phyloP scores from a whole-genome alignment of 1,140 invertebrate genomes.

The Ephestia elutella region DNA sequence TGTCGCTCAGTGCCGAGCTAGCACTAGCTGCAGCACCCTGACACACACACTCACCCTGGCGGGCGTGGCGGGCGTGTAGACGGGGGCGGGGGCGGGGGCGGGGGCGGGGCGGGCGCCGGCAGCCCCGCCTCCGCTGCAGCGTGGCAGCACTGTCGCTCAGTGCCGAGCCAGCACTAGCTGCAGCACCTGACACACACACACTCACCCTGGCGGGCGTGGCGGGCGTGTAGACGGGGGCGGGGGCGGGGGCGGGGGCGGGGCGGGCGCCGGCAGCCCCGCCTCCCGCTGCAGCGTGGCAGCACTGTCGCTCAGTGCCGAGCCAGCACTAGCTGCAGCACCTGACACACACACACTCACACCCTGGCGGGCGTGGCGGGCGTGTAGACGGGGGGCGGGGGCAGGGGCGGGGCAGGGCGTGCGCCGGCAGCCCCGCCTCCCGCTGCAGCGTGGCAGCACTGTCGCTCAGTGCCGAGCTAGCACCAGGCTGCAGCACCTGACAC shows the following conservation, averaged over 20 bases:
- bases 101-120: constrained; percentile 60
- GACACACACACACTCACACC: too few species aligned
- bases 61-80: constrained; percentile 76
- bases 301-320: constrained; percentile 4
- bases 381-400: constrained; percentile 71
- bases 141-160: constrained; percentile 81
- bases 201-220: too few species aligned
- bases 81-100: constrained; percentile 69
- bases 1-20: too few species aligned
- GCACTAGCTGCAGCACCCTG: too few species aligned
- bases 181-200: constrained; percentile 90
- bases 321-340: constrained; percentile 16
- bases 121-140: constrained; percentile 85
- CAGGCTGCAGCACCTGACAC: too few species aligned
- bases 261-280: too few species aligned
- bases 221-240: too few species aligned
- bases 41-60: constrained; percentile 35
- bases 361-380: constrained; percentile 75
- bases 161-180: constrained; percentile 92
- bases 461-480: too few species aligned
- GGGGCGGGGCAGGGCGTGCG: constrained; percentile 65
- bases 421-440: too few species aligned
- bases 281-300: too few species aligned
- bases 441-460: too few species aligned
- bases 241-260: too few species aligned